Evolutionary conservation across 2,113 vertebrate species (phyloP).

Genomic region (Oncorhynchus masou): DNA sequence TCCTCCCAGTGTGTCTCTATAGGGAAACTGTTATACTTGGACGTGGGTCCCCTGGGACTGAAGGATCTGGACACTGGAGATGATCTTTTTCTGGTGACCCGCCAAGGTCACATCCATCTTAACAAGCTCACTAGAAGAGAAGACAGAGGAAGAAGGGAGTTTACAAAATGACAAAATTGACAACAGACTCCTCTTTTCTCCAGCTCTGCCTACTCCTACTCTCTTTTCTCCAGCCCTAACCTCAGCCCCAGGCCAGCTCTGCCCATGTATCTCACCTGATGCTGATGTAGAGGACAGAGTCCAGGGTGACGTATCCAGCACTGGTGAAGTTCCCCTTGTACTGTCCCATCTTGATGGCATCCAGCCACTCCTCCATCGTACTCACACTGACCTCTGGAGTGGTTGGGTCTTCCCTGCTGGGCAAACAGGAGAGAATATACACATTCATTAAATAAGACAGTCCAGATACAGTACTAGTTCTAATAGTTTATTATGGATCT

Average conservation of each 20-base stretch:
- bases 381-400: conserved; percentile 75
- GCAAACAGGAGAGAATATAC: conserved; percentile 14
- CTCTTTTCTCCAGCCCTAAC: too few species aligned
- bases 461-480: too few species aligned
- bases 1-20: conserved; percentile 48
- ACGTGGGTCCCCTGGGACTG: conserved; percentile 78
- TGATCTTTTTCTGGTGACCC: conserved; percentile 81
- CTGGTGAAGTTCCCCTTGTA: conserved; percentile 80
- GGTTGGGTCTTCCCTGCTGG: conserved; percentile 73
- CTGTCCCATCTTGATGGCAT: conserved; percentile 81
- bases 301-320: conserved; percentile 79
- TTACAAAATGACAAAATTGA: neutral
- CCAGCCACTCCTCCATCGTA: conserved; percentile 81
- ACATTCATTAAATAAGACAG: too few species aligned
- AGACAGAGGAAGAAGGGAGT: conserved; percentile 13
- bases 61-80: conserved; percentile 73
- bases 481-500: too few species aligned
- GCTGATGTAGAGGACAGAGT: conserved; percentile 80
- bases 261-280: conserved; percentile 62
- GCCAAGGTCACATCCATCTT: conserved; percentile 77
- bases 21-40: conserved; percentile 75
- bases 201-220: too few species aligned
- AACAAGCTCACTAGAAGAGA: conserved; percentile 68
- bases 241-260: neutral
- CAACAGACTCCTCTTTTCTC: too few species aligned